Base-by-base conservation (phyloP, 2,797 vertebrate genomes). In the Chelon labrosus region DNA sequence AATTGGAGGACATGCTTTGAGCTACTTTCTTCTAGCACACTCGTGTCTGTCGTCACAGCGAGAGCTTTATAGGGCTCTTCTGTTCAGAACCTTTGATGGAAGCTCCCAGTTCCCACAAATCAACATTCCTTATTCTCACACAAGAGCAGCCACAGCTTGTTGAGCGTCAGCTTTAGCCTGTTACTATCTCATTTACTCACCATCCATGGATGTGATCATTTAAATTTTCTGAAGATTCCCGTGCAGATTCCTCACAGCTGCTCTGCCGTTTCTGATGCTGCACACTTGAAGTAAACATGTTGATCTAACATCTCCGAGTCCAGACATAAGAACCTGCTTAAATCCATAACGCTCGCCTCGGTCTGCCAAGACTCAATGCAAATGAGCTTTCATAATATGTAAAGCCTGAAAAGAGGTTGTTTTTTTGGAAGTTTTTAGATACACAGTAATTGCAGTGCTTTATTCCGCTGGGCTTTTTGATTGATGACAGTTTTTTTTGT, bases 61-160 rank as follows among this genome's bases (percentile, higher is more conserved):
- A 65, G 72, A 72, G 68, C 76, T 79, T 70, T 41, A 60, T 41
- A 35, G 31, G 50, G 47, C 66, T 77, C 72, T 35, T 51, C 51
- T 62, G 65, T 62, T 88, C 46, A 57, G 46, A 75, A 53, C 64
- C 80, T 80, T 84, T 85, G 77, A 87, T 79, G 4, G 58, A 44
- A 75, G 71, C 77, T 82, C 61, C 74, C 35, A 63, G 81, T 86
- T 84, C 73, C 79, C 73, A 73, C 63, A 81, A 87, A 83, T 80
- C 83, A 85, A 82, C 77, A 83, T 82, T 77, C 63, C 75, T 79
- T 47, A 70, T 79, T 77, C 78, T 70, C 63, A 62, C 56, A 60
- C 60, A 60, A 69, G 73, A 83, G 74, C 80, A 83, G 75, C 73
- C 62, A 5, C 72, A 66, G 85, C 83, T 77, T 83, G 75, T 79